phyloP scores from a whole-genome alignment of 2,113 vertebrate species.

The Malurus alboscapulatus region DNA sequence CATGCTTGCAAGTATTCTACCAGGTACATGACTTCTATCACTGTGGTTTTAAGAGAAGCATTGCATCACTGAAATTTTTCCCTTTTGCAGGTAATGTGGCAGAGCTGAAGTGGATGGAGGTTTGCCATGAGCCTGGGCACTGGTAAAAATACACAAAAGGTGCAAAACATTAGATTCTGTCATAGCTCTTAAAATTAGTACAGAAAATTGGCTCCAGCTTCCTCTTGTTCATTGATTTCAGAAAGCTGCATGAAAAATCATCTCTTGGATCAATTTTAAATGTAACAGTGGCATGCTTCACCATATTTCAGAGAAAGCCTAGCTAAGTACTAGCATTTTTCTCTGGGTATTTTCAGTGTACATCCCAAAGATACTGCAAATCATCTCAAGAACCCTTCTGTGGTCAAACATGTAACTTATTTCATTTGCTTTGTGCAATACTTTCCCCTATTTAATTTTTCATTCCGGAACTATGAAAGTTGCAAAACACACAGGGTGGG shows the following conservation, averaged over 20 bases:
- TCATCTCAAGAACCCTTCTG: neutral
- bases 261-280: neutral
- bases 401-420: neutral
- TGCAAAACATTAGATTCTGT: neutral
- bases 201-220: neutral
- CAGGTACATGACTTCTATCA: neutral
- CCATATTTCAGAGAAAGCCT: neutral
- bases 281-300: neutral
- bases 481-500: neutral
- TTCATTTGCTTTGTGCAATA: neutral
- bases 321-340: neutral
- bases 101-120: neutral
- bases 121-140: neutral
- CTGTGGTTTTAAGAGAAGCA: neutral
- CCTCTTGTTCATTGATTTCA: neutral
- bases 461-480: neutral
- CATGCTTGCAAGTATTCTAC: neutral
- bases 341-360: neutral
- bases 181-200: neutral
- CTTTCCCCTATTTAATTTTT: neutral
- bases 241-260: neutral
- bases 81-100: neutral
- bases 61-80: neutral
- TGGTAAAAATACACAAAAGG: neutral
- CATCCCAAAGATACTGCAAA: neutral